Conservation (phyloP, 2,888 invertebrate species). For the Dryocosmus kuriphilus region DNA sequence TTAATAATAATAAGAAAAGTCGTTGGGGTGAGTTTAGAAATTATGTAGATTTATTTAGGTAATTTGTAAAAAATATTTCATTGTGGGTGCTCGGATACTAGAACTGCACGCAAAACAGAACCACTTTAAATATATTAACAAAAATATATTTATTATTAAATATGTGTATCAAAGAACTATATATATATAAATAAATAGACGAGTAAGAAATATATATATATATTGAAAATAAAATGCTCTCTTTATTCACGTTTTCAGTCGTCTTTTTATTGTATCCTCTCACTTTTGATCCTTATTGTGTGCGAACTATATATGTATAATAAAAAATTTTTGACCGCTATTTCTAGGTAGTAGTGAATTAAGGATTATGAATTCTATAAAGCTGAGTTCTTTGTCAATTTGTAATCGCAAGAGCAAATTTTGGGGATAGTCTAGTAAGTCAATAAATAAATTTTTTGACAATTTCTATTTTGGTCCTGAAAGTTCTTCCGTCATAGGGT, state of each 20-base stretch:
- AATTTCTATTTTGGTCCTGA: no score
- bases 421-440: no score
- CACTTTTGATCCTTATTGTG: neutral
- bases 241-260: constrained; percentile 65
- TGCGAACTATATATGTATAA: neutral
- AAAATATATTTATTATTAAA: constrained; percentile 68
- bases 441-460: no score
- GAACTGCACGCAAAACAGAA: constrained; percentile 52
- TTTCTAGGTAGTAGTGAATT: neutral
- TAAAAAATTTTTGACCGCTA: neutral
- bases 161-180: constrained; percentile 45
- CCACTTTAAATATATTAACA: constrained; percentile 57
- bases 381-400: no score
- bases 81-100: constrained; percentile 11
- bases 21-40: neutral
- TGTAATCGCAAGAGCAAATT: no score
- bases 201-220: constrained; percentile 64
- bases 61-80: constrained; percentile 15
- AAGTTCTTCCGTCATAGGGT: no score
- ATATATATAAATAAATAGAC: constrained; percentile 61
- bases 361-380: no score
- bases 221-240: constrained; percentile 67
- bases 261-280: constrained; percentile 46
- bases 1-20: constrained; percentile 36
- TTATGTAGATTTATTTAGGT: neutral